phyloP scores from a whole-genome alignment of 2,113 vertebrate species.

The Passer montanus region DNA sequence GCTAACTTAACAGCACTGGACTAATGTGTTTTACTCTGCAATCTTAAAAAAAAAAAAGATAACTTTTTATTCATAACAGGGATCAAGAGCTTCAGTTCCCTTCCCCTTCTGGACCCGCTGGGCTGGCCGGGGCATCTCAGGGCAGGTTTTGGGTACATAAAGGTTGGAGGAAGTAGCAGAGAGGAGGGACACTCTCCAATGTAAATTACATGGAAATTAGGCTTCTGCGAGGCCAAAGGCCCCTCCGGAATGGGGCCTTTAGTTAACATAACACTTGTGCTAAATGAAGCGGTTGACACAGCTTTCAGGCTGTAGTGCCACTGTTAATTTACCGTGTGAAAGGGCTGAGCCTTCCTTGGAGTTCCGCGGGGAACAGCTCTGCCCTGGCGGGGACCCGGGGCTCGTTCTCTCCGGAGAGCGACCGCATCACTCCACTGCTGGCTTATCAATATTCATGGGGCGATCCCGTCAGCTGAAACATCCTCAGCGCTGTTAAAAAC shows the following conservation, averaged over 20 bases:
- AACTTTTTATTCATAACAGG: no score
- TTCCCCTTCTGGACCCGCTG: not conserved
- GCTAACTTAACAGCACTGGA: no score
- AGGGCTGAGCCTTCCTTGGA: conserved; percentile 2
- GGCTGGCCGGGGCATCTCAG: not conserved
- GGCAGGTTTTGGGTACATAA: not conserved
- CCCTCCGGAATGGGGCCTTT: conserved; percentile 39
- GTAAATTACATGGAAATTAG: conserved; percentile 69
- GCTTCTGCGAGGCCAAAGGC: conserved; percentile 52
- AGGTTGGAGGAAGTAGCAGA: not conserved
- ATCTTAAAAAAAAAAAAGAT: no score
- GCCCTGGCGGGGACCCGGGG: not conserved
- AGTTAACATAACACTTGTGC: conserved; percentile 71
- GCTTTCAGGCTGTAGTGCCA: conserved; percentile 55
- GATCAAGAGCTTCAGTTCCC: not conserved
- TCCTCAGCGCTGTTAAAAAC: not conserved
- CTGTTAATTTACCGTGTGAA: conserved; percentile 62
- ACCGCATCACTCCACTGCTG: not conserved
- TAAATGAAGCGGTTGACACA: conserved; percentile 70
- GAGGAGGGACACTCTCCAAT: not conserved
- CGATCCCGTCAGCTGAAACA: not conserved
- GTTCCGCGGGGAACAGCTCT: not conserved
- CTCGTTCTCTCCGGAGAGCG: not conserved
- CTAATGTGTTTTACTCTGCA: no score
- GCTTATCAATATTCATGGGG: not conserved